These are phyloP conservation scores for Rattus norvegicus DNA, from an alignment of 2,113 vertebrate genomes.

Conservation along the genomic window DNA sequence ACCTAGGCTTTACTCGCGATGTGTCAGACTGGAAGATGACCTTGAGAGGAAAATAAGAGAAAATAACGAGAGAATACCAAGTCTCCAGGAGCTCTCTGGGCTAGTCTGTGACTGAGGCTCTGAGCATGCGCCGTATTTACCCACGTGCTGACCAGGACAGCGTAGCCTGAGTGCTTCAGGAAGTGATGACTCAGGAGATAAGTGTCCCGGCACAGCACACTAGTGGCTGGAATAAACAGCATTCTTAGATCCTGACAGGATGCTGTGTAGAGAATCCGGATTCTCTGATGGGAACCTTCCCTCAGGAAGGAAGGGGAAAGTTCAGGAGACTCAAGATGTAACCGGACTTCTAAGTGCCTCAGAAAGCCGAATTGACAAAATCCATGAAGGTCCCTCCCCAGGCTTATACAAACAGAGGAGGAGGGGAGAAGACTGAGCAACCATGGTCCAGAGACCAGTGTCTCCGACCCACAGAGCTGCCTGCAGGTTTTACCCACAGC, in stretches of 20 bases:
- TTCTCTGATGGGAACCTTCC: neutral
- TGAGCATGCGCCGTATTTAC: neutral
- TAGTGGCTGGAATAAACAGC: neutral
- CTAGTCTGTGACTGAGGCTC: accelerated
- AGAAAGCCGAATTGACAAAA: neutral
- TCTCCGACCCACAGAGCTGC: neutral
- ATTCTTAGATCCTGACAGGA: neutral
- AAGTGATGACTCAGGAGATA: too few relatives aligned
- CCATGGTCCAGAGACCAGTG: too few relatives aligned
- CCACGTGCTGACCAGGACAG: neutral
- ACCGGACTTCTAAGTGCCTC: neutral
- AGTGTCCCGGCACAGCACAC: neutral
- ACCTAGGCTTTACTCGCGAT: neutral
- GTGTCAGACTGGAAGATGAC: neutral
- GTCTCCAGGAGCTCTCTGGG: neutral
- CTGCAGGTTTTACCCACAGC: neutral
- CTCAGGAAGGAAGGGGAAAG: neutral
- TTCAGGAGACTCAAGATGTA: neutral
- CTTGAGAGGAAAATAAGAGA: neutral
- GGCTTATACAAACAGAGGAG: neutral
- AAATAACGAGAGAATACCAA: neutral
- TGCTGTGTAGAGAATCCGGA: neutral
- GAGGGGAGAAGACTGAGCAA: neutral
- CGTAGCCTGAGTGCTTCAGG: accelerated
- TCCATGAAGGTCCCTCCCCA: neutral